phyloP scores from a whole-genome alignment of 2,888 invertebrate genomes.

The Crepidodera aurea region DNA sequence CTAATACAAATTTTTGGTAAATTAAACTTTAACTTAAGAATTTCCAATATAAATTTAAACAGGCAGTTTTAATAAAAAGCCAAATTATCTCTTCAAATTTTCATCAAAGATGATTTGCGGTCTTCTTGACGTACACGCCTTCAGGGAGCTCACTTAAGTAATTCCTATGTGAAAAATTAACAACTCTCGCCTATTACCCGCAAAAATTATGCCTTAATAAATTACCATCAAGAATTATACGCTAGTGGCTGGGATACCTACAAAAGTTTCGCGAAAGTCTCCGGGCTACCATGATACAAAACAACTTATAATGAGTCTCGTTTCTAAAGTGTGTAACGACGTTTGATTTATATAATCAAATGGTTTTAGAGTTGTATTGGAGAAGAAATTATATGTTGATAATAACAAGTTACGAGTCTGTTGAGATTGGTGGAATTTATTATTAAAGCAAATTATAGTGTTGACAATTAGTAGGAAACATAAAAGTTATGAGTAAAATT shows the following conservation, averaged over 20 bases:
- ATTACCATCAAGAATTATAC: slow-evolving; percentile 30
- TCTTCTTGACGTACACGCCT: slow-evolving; percentile 22
- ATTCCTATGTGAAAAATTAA: slow-evolving; percentile 22
- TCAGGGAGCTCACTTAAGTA: slow-evolving; percentile 23
- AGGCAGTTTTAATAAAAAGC: slow-evolving; percentile 9
- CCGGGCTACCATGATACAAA: slow-evolving; percentile 25
- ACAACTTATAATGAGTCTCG: slow-evolving; percentile 25
- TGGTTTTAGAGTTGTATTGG: slow-evolving; percentile 34
- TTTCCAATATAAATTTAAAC: neutral
- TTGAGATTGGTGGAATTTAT: slow-evolving; percentile 14
- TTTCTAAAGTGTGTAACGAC: slow-evolving; percentile 38
- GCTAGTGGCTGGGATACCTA: slow-evolving; percentile 15
- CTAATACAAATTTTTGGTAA: no score
- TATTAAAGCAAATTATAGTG: slow-evolving; percentile 17
- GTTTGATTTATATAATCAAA: slow-evolving; percentile 42
- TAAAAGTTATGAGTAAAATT: no score
- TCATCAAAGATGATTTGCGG: slow-evolving; percentile 12
- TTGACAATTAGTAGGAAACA: neutral
- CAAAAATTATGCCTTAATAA: slow-evolving; percentile 29
- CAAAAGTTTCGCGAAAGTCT: slow-evolving; percentile 20
- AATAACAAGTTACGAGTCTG: slow-evolving; percentile 35
- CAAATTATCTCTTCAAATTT: slow-evolving; percentile 11
- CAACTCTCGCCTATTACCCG: slow-evolving; percentile 23
- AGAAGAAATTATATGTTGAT: slow-evolving; percentile 36
- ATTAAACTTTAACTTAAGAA: neutral